Base-by-base conservation (phyloP, 2,888 invertebrate genomes). In the Synergus umbraculus region DNA sequence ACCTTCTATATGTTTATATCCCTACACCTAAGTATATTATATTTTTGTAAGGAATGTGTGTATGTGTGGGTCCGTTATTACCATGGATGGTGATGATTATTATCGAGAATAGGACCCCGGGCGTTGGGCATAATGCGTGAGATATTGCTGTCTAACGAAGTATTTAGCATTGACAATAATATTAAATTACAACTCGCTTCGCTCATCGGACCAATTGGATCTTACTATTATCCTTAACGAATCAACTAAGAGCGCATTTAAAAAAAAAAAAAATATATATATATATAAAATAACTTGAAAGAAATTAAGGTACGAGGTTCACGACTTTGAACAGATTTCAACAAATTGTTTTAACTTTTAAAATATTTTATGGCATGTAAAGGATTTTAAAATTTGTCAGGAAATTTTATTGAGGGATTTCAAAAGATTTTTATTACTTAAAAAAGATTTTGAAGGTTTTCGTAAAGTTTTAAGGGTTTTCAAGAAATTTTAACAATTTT, bases 101-200 rank as follows among this genome's bases (percentile, higher is more conserved):
- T 77, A 82, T 79, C 80, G 69, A 77, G 69, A 66, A 79, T 78
- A 76, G 81, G 81, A 77, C 76, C 78, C 67, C 69, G 79, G 67
- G 78, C 77, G 76, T 65, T 64, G 41, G 58, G 76, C 80, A 80
- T 84, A 84, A 85, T 83, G 69, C 79, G 79, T 85, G 84, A 84
- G 84, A 83, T 85, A 86, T 85, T 85, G 79, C 82, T 79, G 78
- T 84, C 84, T 86, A 86, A 87, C 86, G 87, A 85, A 85, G 83
- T 81, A 86, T 87, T 86, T 86, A 86, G 79, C 85, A 81, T 81
- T 83, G 85, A 85, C 85, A 86, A 85, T 86, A 80, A 85, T 83
- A 83, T 85, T 85, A 85, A 86, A 85, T 86, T 86, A 85, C 83
- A 63, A 63, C 66, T 43, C 41, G 18, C 18, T 10, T 4, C 41